These are phyloP conservation scores for Mobula birostris DNA, from an alignment of 2,113 vertebrate genomes.

Conservation along the genomic window DNA sequence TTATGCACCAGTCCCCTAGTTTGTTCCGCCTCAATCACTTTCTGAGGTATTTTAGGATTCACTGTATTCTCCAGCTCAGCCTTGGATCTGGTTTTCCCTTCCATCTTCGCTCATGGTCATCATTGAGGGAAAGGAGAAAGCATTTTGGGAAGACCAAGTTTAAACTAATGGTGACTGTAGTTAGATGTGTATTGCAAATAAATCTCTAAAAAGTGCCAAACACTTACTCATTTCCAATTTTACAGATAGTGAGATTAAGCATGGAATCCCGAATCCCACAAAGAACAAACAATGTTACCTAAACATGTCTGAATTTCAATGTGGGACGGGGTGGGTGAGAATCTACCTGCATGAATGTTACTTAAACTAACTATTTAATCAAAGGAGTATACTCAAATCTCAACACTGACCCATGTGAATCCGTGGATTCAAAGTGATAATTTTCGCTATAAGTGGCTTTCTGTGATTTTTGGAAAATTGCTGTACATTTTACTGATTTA, in stretches of 20 bases:
- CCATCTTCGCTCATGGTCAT: not conserved
- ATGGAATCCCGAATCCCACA: not conserved
- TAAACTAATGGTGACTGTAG: not conserved
- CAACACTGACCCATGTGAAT: not conserved
- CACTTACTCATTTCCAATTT: not conserved
- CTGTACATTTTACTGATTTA: not conserved
- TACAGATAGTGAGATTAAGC: not conserved
- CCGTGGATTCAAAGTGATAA: not conserved
- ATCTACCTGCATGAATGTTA: no score
- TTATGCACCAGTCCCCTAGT: no score
- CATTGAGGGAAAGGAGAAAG: not conserved
- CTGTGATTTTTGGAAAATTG: not conserved
- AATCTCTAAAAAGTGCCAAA: not conserved
- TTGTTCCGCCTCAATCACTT: not conserved
- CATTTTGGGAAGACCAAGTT: not conserved
- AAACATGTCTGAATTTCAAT: no score
- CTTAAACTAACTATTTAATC: not conserved
- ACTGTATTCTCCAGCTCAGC: not conserved
- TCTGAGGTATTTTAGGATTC: not conserved
- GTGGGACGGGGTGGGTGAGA: no score
- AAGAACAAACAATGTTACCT: not conserved
- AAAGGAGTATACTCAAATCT: not conserved
- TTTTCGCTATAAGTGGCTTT: not conserved
- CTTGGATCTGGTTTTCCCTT: not conserved
- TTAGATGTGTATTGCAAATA: not conserved